phyloP scores from a whole-genome alignment of 2,888 invertebrate genomes.

The Salticus scenicus region DNA sequence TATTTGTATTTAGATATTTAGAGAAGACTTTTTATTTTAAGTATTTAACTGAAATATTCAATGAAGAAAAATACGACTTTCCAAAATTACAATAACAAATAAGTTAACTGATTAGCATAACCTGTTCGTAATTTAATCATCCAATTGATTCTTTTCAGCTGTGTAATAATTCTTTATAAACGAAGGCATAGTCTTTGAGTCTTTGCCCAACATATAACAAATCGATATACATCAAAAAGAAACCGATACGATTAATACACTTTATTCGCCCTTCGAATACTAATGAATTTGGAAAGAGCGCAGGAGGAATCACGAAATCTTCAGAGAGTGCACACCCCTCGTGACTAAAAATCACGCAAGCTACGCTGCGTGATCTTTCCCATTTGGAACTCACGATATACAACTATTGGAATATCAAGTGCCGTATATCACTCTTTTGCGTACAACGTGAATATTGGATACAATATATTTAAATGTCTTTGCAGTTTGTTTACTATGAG shows the following conservation, averaged over 20 bases:
- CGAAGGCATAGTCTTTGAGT: too few species aligned
- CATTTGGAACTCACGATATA: slow-evolving; percentile 38
- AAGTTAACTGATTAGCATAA: too few species aligned
- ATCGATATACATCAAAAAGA: slow-evolving; percentile 17
- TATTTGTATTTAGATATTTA: too few species aligned
- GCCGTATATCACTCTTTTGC: background rate
- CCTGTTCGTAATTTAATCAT: too few species aligned
- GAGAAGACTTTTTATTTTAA: too few species aligned
- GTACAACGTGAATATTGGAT: background rate
- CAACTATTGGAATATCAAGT: slow-evolving; percentile 24
- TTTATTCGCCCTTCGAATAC: background rate
- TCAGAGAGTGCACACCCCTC: background rate
- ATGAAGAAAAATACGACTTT: too few species aligned
- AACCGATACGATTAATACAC: slow-evolving; percentile 18
- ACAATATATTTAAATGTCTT: background rate
- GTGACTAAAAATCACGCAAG: slow-evolving; percentile 25
- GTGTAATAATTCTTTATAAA: too few species aligned
- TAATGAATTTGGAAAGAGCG: background rate
- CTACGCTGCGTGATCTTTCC: slow-evolving; percentile 15
- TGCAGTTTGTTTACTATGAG: background rate
- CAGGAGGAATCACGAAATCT: background rate
- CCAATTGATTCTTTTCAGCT: too few species aligned
- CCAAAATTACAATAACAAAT: too few species aligned
- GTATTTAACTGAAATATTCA: too few species aligned
- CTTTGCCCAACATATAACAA: background rate